phyloP scores from a whole-genome alignment of 2,888 invertebrate species.

The Agriopis marginaria region DNA sequence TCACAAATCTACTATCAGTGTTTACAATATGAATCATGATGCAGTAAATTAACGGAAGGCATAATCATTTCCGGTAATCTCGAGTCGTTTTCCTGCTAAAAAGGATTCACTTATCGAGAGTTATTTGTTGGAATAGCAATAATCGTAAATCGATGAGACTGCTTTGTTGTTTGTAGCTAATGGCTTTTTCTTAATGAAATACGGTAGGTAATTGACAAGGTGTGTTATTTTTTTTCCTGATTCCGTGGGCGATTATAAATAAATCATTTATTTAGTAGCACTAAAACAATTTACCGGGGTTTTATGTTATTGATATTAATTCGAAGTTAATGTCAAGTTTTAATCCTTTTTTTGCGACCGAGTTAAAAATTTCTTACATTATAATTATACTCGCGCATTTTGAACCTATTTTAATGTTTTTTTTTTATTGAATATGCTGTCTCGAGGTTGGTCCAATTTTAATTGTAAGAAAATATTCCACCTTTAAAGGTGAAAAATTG shows the following conservation, averaged over 20 bases:
- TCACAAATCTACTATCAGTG: slow-evolving; percentile 19
- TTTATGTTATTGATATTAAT: slow-evolving; percentile 15
- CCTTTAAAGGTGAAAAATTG: too few species aligned
- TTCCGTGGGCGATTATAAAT: too few species aligned
- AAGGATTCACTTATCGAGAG: slow-evolving; percentile 23
- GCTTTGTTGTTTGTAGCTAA: neutral
- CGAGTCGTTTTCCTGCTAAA: slow-evolving; percentile 20
- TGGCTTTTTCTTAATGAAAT: slow-evolving; percentile 8
- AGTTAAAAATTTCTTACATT: too few species aligned
- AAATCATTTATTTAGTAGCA: too few species aligned
- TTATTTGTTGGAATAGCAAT: slow-evolving; percentile 18
- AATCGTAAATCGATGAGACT: slow-evolving; percentile 24
- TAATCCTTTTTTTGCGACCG: neutral
- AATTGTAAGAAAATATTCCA: too few species aligned
- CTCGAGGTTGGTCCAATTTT: too few species aligned
- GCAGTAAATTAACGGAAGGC: slow-evolving; percentile 31
- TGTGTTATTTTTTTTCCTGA: slow-evolving; percentile 7
- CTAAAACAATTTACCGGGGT: neutral
- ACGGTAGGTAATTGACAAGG: slow-evolving; percentile 5
- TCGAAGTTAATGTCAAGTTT: too few species aligned
- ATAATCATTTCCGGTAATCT: slow-evolving; percentile 24
- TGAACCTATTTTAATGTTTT: too few species aligned
- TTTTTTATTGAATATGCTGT: too few species aligned
- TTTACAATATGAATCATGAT: slow-evolving; percentile 34
- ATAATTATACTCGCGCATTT: too few species aligned